A percentile compares a stretch with the other conserved stretches of the same genome.
phyloP scores from a whole-genome alignment of 1,140 invertebrate genomes.

The Eulimnadia texana region DNA sequence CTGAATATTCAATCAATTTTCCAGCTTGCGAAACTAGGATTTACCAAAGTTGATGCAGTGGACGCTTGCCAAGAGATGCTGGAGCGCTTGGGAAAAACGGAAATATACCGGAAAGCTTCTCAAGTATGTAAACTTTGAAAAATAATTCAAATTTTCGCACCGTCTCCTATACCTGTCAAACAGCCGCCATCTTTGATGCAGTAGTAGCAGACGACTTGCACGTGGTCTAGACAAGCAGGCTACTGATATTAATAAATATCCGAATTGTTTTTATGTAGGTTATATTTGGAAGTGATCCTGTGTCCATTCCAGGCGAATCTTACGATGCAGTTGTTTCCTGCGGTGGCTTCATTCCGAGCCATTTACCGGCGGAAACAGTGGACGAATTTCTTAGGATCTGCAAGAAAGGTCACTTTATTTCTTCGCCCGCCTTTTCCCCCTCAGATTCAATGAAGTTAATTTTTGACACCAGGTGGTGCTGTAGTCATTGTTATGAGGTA shows the following conservation, averaged over 20 bases:
- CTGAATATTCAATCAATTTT: too few relatives aligned
- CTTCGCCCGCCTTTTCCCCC: too few relatives aligned
- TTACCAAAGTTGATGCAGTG: conserved; percentile 24
- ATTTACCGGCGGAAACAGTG: conserved; percentile 30
- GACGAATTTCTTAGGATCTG: conserved; percentile 31
- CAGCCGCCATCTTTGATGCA: too few relatives aligned
- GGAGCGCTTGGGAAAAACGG: not conserved
- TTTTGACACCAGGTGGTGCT: conserved; percentile 25
- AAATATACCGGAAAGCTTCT: conserved; percentile 1
- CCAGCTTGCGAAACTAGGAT: conserved; percentile 23
- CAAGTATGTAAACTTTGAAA: too few relatives aligned
- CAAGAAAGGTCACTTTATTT: too few relatives aligned
- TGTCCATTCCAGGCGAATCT: not conserved
- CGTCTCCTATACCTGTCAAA: too few relatives aligned
- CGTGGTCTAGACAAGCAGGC: too few relatives aligned
- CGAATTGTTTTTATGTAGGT: not conserved
- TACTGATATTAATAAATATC: too few relatives aligned
- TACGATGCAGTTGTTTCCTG: conserved; percentile 7
- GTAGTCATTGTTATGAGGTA: conserved; percentile 32
- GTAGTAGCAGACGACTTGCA: too few relatives aligned
- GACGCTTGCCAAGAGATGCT: conserved; percentile 15
- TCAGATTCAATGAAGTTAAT: too few relatives aligned
- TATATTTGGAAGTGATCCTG: not conserved
- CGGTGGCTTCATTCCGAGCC: conserved; percentile 33
- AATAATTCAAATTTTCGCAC: too few relatives aligned